phyloP scores from a whole-genome alignment of 2,888 invertebrate genomes.

The Heteromurus nitidus region DNA sequence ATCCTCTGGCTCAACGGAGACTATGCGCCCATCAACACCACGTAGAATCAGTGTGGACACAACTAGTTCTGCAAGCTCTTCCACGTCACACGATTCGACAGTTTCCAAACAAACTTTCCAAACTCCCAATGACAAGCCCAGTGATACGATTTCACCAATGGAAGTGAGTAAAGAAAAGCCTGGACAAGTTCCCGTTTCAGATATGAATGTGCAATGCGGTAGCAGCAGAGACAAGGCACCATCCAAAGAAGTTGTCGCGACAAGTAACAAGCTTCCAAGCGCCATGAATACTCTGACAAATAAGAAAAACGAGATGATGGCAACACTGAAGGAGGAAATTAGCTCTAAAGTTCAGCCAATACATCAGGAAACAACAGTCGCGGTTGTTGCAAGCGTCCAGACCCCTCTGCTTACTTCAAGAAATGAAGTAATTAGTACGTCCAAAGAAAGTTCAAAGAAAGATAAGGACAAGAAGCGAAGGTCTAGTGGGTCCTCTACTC shows the following conservation, averaged over 20 bases:
- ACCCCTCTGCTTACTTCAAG: constrained; percentile 62
- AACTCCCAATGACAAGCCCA: constrained; percentile 37
- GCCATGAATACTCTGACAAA: constrained; percentile 4
- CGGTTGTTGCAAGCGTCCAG: constrained; percentile 70
- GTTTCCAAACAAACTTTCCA: constrained; percentile 23
- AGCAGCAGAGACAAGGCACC: constrained; percentile 35
- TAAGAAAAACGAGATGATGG: constrained; percentile 61
- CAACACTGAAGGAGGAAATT: constrained; percentile 67
- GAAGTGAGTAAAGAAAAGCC: constrained; percentile 7
- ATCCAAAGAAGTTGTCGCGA: constrained; percentile 7
- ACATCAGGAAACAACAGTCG: constrained; percentile 71
- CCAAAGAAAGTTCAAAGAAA: constrained; percentile 68
- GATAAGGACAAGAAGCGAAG: constrained; percentile 70
- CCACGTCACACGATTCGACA: constrained; percentile 23
- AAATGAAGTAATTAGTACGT: constrained; percentile 58
- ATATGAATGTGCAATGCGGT: constrained; percentile 11
- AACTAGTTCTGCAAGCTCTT: constrained; percentile 49
- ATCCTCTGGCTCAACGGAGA: constrained; percentile 31
- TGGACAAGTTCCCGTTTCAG: neutral
- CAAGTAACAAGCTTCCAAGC: constrained; percentile 17
- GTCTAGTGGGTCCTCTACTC: constrained; percentile 66
- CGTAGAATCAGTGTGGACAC: constrained; percentile 72
- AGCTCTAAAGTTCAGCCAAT: constrained; percentile 61
- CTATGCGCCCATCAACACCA: constrained; percentile 49
- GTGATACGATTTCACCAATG: constrained; percentile 16